phyloP scores from a whole-genome alignment of 2,113 vertebrate genomes.

The Eubucco bourcierii region DNA sequence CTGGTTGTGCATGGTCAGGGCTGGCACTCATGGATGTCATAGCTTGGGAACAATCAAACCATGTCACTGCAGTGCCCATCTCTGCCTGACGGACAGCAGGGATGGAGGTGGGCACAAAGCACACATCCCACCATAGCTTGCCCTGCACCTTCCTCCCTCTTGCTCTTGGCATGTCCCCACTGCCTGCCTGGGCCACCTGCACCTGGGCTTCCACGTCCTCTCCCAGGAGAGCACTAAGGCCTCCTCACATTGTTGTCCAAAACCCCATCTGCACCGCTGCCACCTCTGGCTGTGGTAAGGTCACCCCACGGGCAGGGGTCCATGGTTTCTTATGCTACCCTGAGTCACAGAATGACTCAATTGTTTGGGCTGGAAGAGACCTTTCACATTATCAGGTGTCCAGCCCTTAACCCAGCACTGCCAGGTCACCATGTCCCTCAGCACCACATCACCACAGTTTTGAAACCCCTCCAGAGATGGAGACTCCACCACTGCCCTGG shows the following conservation, averaged over 20 bases:
- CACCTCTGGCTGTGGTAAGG: neutral
- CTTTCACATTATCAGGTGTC: too few relatives aligned
- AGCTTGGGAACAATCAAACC: neutral
- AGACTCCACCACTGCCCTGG: too few relatives aligned
- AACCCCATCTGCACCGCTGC: neutral
- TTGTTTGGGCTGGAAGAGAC: too few relatives aligned
- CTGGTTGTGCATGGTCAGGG: accelerated
- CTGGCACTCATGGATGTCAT: neutral
- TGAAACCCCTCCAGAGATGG: too few relatives aligned
- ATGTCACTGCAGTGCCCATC: accelerated
- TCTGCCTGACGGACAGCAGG: neutral
- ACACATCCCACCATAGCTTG: accelerated
- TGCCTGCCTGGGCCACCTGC: neutral
- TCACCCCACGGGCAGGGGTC: accelerated
- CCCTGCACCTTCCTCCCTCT: neutral
- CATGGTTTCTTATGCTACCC: neutral
- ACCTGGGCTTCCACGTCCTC: neutral
- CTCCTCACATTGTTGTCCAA: neutral
- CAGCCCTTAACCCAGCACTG: too few relatives aligned
- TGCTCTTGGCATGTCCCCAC: neutral
- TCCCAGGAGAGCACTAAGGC: neutral
- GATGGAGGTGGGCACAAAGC: neutral
- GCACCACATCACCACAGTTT: too few relatives aligned
- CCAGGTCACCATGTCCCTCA: too few relatives aligned
- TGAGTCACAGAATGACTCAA: neutral